Base-by-base conservation (phyloP, 2,888 invertebrate genomes). In the Amiota communis region DNA sequence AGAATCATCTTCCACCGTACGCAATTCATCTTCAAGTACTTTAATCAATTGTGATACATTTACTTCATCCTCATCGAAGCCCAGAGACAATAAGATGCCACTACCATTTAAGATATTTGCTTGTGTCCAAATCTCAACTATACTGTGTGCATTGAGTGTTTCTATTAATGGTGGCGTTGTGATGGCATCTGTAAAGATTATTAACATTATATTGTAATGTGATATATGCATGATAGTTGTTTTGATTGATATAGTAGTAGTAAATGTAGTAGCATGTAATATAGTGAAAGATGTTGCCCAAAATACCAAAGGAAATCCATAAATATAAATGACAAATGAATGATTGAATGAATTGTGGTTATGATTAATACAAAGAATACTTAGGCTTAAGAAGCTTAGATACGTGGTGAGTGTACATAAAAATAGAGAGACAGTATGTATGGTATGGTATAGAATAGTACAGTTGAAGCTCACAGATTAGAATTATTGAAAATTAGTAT, bases 101-200 rank as follows among this genome's bases (percentile, higher is more conserved):
- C 92, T 92, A 17, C 95, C 92, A 63, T 93, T 92, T 64, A 91
- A 90, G 73, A 95, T 92, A 65, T 94, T 93, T 10, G 93, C 93
- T 72, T 92, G 90, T 88, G 94, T 94, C 94, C 95, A 95, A 86
- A 94, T 92, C 79, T 95, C 94, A 57, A 93, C 90, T 61, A 95
- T 91, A 17, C 91, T 89, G 71, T 93, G 92, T 17, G 90, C 88
- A 57, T 90, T 87, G 48, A 91, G 84, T 15, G 84, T 88, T 71
- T 89, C 89, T 73, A 86, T 80, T 65, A 87, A 84, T 49, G 82
- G 81, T 2, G 89, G 87, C 36, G 86, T 82, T 46, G 87, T 82
- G 77, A 88, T 86, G 81, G 80, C 72, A 67, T 78, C 79, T 83
- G 79, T 4, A 85, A 82, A 0, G 13, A 47, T 36, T 36, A 36